Base-by-base conservation (phyloP, 2,888 invertebrate species). In the Petrolisthes manimaculis region DNA sequence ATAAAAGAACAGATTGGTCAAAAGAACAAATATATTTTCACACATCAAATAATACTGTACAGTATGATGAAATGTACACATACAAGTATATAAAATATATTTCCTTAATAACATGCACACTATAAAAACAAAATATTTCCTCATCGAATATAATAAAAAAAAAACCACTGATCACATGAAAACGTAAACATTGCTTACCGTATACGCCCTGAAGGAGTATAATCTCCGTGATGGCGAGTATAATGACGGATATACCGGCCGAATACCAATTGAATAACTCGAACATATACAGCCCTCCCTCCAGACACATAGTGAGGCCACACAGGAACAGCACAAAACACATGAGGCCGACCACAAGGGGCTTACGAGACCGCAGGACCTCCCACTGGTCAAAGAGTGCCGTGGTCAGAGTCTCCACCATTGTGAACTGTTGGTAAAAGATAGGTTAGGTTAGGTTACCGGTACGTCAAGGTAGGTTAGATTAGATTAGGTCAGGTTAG, bases 331-430 rank as follows among this genome's bases (percentile, higher is more conserved):
- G 83, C 4, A 79, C 77, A 5, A 84, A 4, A 51, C 93, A 92
- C 51, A 93, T 92, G 6, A 89, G 89, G 4, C 93, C 89, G 56
- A 94, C 92, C 18, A 93, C 92, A 79, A 92, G 91, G 1, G 92
- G 90, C 86, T 92, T 92, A 81, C 92, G 92, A 67, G 92, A 92
- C 18, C 93, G 91, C 89, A 93, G 93, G 54, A 92, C 92, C 3
- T 94, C 94, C 91, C 94, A 94, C 88, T 93, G 93, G 91, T 94
- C 94, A 90, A 94, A 92, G 53, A 94, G 92, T 1, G 94, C 94
- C 0, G 94, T 94, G 56, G 94, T 94, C 3, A 94, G 93, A 0
- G 94, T 94, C 87, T 94, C 94, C 88, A 94, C 93, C 74, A 94
- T 91, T 1, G 91, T 90, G 74, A 91, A 91, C 91, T 91, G 89